phyloP scores from a whole-genome alignment of 2,797 vertebrate species.

The Pseudopleuronectes americanus region DNA sequence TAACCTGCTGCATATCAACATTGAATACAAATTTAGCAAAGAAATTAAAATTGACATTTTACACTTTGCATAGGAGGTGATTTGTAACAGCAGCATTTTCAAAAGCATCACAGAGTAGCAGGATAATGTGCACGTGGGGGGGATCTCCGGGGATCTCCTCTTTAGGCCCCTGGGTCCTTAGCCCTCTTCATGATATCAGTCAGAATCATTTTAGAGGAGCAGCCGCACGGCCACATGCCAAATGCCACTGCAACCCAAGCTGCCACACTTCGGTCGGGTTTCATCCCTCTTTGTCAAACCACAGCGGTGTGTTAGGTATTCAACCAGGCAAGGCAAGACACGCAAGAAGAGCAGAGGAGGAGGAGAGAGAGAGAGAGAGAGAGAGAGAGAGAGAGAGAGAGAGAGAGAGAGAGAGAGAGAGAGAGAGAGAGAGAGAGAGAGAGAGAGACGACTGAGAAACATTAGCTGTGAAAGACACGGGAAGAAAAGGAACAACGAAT shows the following conservation, averaged over 20 bases:
- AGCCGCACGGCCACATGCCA: slow-evolving; percentile 40
- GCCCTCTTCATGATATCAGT: slow-evolving; percentile 56
- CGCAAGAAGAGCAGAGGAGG: slow-evolving; percentile 40
- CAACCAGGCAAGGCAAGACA: slow-evolving; percentile 49
- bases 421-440: slow-evolving; percentile 33
- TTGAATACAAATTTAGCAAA: neutral
- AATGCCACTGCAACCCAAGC: slow-evolving; percentile 56
- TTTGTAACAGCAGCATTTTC: neutral
- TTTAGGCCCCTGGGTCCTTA: slow-evolving; percentile 13
- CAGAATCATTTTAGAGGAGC: slow-evolving; percentile 48
- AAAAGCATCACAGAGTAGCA: neutral
- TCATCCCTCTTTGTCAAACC: slow-evolving; percentile 59
- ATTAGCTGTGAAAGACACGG: slow-evolving; percentile 43
- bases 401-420: too few relatives aligned
- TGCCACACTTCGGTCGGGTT: slow-evolving; percentile 55
- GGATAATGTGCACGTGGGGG: neutral
- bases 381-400: too few relatives aligned
- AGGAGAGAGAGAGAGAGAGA: too few relatives aligned
- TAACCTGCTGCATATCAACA: slow-evolving; percentile 7
- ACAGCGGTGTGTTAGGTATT: slow-evolving; percentile 48
- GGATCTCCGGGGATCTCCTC: slow-evolving; percentile 20
- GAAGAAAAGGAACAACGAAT: slow-evolving; percentile 50
- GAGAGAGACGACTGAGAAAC: slow-evolving; percentile 44
- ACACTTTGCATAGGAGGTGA: too few relatives aligned
- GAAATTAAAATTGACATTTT: too few relatives aligned